Conservation (phyloP, 2,113 vertebrate genomes). For the Microtus montanus region DNA sequence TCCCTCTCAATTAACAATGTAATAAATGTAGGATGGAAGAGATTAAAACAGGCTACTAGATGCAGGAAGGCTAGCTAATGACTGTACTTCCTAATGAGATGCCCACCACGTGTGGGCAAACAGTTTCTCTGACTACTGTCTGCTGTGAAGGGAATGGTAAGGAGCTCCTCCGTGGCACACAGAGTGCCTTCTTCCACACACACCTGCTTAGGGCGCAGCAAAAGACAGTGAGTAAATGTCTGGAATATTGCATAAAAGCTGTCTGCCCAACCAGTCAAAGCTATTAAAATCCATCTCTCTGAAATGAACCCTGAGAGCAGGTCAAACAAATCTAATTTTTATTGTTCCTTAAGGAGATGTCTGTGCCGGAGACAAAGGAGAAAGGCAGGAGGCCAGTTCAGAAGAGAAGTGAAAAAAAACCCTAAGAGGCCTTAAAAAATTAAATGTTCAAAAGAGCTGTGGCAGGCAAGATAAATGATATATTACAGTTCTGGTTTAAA, state of each 20-base stretch:
- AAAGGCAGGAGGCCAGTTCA: slow-evolving; percentile 81
- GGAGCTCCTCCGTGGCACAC: slow-evolving; percentile 74
- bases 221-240: slow-evolving; percentile 87
- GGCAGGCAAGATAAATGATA: slow-evolving; percentile 87
- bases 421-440: slow-evolving; percentile 87
- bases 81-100: slow-evolving; percentile 76
- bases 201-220: slow-evolving; percentile 81
- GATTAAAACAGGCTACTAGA: slow-evolving; percentile 69
- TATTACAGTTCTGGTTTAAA: slow-evolving; percentile 86
- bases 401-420: slow-evolving; percentile 78
- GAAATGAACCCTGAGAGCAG: slow-evolving; percentile 85
- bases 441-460: slow-evolving; percentile 86
- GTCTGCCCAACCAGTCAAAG: slow-evolving; percentile 85
- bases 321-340: slow-evolving; percentile 90
- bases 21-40: slow-evolving; percentile 69
- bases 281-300: slow-evolving; percentile 89
- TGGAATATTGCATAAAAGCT: slow-evolving; percentile 88
- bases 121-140: slow-evolving; percentile 78
- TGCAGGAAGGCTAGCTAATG: slow-evolving; percentile 69
- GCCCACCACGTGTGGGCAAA: slow-evolving; percentile 70
- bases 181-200: slow-evolving; percentile 73
- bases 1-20: slow-evolving; percentile 69
- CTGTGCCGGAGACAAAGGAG: slow-evolving; percentile 84
- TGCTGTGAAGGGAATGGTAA: slow-evolving; percentile 82
- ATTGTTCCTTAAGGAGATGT: slow-evolving; percentile 88